Evolutionary conservation across 1,140 invertebrate species (phyloP), one percentile per base, ranked within the genome.

Genomic region (Calliopsis andreniformis): DNA sequence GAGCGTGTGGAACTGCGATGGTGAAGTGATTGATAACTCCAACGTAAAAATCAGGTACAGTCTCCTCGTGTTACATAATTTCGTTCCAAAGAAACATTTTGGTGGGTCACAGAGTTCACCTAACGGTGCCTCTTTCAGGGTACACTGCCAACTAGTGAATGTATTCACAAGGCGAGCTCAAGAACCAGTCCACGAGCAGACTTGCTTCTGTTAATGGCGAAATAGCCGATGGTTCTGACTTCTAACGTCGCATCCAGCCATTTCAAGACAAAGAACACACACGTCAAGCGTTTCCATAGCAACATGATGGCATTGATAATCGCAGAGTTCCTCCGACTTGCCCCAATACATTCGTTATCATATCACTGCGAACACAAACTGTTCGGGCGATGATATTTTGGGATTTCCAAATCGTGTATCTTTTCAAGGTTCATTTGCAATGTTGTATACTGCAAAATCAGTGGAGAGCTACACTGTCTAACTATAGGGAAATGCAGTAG

Each of bases 1-100:
- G 67, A 95, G 95, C 82, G 94, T 95, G 25, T 98, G 97, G 96
- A 97, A 97, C 87, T 97, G 96, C 92, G 97, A 98, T 91, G 97
- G 97, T 12, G 97, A 98, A 89, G 92, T 97, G 23, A 91, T 97
- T 55, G 91, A 93, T 42, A 94, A 95, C 79, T 92, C 95, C 63
- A 93, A 94, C 83, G 93, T 97, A 49, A 93, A 94, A 82, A 95
- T 96, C 80, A 96, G 94, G 96, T 96, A 76, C 53, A 51, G 35
- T 39, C 43, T 39, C 14, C 3, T 12, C 20, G 5, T 14, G 4
- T 0, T 56, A 16, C 35, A 39, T 39, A 5, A 3, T 10, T 39
- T 39, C 35, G 3, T 39, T 39, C 35, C n/a, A n/a, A n/a, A n/a
- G n/a, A n/a, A n/a, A n/a, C n/a, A n/a, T n/a, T n/a, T n/a, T n/a